Conservation (phyloP, 2,888 invertebrate genomes). For the Sympetrum striolatum region DNA sequence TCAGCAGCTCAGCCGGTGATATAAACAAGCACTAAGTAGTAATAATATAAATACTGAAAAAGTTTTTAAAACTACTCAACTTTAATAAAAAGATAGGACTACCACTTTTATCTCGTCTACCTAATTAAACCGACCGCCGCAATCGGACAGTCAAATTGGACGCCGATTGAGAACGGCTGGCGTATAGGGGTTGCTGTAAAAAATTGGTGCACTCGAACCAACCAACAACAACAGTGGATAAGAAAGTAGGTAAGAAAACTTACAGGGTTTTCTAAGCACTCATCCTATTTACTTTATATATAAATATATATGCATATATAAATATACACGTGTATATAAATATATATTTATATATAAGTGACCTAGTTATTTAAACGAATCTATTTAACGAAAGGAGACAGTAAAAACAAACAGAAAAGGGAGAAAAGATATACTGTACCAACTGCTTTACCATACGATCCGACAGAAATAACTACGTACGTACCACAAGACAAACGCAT, state of each 20-base stretch:
- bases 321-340: neutral
- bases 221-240: constrained; percentile 37
- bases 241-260: constrained; percentile 1
- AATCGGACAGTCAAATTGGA: constrained; percentile 21
- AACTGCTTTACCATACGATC: constrained; percentile 29
- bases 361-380: constrained; percentile 26
- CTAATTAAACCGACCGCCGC: constrained; percentile 7
- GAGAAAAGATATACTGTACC: constrained; percentile 22
- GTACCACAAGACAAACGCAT: constrained; percentile 42
- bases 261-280: constrained; percentile 39
- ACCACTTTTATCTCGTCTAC: constrained; percentile 19
- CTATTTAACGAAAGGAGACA: constrained; percentile 16
- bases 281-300: neutral
- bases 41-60: constrained; percentile 11
- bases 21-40: constrained; percentile 37
- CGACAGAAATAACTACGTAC: constrained; percentile 31
- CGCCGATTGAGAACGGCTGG: constrained; percentile 22
- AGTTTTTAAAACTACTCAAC: constrained; percentile 29
- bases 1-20: constrained; percentile 39
- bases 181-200: constrained; percentile 14
- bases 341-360: neutral
- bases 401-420: constrained; percentile 2
- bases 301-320: neutral
- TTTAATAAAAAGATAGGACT: neutral
- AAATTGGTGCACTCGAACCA: constrained; percentile 23